Evolutionary conservation across 2,113 vertebrate genomes (phyloP).

Genomic region (Brachypodius melanocephalos): DNA sequence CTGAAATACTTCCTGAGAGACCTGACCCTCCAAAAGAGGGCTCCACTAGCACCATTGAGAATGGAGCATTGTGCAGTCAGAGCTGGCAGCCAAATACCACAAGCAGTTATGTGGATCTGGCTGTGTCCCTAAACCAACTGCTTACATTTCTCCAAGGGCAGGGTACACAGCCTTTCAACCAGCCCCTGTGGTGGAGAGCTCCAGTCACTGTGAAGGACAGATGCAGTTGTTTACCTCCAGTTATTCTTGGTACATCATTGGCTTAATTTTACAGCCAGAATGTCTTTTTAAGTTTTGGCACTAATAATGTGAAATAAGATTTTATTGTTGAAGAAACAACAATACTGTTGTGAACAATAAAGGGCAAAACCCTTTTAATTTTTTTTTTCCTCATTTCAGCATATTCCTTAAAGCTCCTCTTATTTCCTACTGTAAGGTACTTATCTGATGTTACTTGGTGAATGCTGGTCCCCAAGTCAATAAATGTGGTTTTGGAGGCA

Average conservation of each 20-base stretch:
- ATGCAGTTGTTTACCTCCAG: background rate
- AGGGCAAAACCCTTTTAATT: background rate
- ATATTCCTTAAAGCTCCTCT: background rate
- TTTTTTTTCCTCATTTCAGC: background rate
- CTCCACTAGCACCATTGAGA: background rate
- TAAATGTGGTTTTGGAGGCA: slow-evolving; percentile 47
- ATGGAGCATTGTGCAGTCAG: background rate
- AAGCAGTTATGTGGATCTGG: background rate
- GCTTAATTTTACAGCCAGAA: background rate
- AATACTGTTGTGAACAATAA: background rate
- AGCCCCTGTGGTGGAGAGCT: background rate
- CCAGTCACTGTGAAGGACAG: background rate
- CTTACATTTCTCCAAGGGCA: background rate
- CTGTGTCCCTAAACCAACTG: background rate
- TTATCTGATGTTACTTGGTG: background rate
- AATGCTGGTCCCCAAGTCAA: slow-evolving; percentile 20
- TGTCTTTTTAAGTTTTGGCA: background rate
- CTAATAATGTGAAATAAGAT: background rate
- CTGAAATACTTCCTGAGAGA: background rate
- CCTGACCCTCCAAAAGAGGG: background rate
- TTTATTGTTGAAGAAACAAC: background rate
- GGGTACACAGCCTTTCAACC: background rate
- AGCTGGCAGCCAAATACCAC: slow-evolving; percentile 5
- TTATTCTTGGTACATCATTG: background rate
- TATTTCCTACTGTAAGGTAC: background rate